These are phyloP conservation scores for Lepidocyrtinus sp. DNA, from an alignment of 2,888 invertebrate species.

Conservation along the genomic window DNA sequence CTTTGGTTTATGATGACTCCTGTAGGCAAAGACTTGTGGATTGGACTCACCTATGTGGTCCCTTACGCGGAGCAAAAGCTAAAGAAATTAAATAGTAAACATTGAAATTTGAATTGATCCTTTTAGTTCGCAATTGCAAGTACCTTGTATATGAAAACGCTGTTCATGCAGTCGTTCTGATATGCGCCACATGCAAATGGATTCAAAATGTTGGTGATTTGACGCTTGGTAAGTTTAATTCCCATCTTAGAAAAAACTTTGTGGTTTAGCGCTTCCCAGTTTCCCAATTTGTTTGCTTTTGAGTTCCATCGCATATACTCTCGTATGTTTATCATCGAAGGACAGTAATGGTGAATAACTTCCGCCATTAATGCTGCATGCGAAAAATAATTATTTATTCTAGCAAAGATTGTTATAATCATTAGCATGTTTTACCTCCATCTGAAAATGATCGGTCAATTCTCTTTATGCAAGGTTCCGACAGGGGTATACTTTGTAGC, in stretches of 20 bases:
- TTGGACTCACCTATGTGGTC: slow-evolving; percentile 20
- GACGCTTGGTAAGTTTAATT: slow-evolving; percentile 28
- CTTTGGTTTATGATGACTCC: background rate
- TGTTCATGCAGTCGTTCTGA: slow-evolving; percentile 33
- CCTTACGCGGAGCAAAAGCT: slow-evolving; percentile 23
- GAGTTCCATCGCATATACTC: slow-evolving; percentile 39
- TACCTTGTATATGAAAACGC: slow-evolving; percentile 50
- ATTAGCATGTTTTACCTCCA: slow-evolving; percentile 33
- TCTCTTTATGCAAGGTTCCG: slow-evolving; percentile 19
- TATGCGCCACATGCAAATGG: slow-evolving; percentile 53
- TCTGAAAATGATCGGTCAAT: slow-evolving; percentile 55
- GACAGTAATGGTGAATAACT: slow-evolving; percentile 47
- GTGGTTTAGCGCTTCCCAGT: slow-evolving; percentile 50
- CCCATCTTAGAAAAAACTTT: slow-evolving; percentile 55
- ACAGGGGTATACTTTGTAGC: slow-evolving; percentile 46
- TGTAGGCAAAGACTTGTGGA: slow-evolving; percentile 42
- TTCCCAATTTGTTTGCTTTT: slow-evolving; percentile 35
- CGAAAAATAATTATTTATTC: background rate
- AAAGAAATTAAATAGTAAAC: background rate
- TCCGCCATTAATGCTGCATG: slow-evolving; percentile 46
- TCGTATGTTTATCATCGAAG: slow-evolving; percentile 29
- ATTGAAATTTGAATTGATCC: slow-evolving; percentile 14
- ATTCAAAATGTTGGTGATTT: slow-evolving; percentile 34
- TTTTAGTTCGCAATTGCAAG: background rate
- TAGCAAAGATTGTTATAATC: background rate